A percentile compares a stretch with the other conserved stretches of the same genome.
phyloP scores from a whole-genome alignment of 1,140 invertebrate genomes.

The Pinna nobilis region DNA sequence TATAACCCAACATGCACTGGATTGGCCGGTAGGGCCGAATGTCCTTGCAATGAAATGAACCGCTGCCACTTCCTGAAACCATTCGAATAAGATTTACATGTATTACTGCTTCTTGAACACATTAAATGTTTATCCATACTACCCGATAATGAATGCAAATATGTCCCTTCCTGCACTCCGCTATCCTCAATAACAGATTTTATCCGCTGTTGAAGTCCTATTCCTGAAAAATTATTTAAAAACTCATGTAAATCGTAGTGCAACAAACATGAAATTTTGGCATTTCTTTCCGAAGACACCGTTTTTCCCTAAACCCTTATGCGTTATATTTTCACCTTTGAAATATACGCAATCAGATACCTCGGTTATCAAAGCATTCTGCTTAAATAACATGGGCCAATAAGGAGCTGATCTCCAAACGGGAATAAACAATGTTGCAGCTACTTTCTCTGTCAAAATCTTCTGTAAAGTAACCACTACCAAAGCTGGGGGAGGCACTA shows the following conservation, averaged over 20 bases:
- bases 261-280: neutral
- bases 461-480: neutral
- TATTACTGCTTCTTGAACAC: neutral
- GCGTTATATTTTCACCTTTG: neutral
- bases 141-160: neutral
- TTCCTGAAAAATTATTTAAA: neutral
- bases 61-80: neutral
- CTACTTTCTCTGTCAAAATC: neutral
- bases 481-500: slow-evolving; percentile 3
- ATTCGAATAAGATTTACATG: neutral
- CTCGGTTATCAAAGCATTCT: neutral
- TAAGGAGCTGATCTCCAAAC: slow-evolving; percentile 11
- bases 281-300: slow-evolving; percentile 9
- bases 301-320: slow-evolving; percentile 1
- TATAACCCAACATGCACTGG: neutral
- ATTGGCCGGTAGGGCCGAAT: neutral
- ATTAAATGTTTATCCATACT: neutral
- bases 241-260: neutral
- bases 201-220: neutral
- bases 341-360: neutral
- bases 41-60: neutral
- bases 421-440: slow-evolving; percentile 18
- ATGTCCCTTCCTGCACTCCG: neutral
- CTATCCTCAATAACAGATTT: neutral
- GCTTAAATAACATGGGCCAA: slow-evolving; percentile 14